phyloP scores from a whole-genome alignment of 2,888 invertebrate genomes.

The Callosobruchus maculatus region DNA sequence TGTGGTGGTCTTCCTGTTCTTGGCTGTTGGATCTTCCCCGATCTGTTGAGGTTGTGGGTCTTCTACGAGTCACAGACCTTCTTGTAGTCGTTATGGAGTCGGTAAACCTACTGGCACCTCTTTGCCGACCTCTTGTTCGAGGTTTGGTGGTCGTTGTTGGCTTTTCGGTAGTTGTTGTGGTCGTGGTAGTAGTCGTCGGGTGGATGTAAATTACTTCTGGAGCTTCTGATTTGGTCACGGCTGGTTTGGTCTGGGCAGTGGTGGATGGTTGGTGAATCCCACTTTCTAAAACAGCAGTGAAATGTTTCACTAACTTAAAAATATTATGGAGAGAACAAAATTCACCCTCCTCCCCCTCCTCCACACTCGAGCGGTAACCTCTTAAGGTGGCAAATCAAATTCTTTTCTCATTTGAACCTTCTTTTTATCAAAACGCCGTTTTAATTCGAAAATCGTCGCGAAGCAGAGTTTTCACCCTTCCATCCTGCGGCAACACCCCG shows the following conservation, averaged over 20 bases:
- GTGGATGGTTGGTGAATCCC: conserved; percentile 1
- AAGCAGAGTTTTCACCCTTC: no score
- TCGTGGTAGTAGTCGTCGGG: conserved; percentile 35
- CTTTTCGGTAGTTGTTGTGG: conserved; percentile 19
- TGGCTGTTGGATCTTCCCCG: conserved; percentile 19
- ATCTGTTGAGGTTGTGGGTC: conserved; percentile 39
- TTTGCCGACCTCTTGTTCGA: conserved; percentile 45
- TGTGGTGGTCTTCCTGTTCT: conserved; percentile 17
- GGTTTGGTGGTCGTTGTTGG: conserved; percentile 46
- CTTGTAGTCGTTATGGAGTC: conserved; percentile 49
- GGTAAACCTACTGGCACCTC: conserved; percentile 46
- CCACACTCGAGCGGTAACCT: no score
- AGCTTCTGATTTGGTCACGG: neutral
- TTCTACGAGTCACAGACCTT: conserved; percentile 44
- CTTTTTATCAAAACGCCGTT: no score
- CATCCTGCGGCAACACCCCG: no score
- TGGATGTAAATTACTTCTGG: conserved; percentile 5
- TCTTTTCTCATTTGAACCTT: no score
- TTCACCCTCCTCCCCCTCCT: no score
- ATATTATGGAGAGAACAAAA: no score
- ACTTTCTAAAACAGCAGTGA: conserved; percentile 3
- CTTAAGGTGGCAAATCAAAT: no score
- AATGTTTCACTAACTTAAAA: neutral
- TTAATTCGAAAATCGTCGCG: no score
- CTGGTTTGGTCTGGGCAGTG: conserved; percentile 3